Evolutionary conservation across 2,888 invertebrate species (phyloP), one percentile per base, ranked within the genome.

Genomic region (Boloria selene): DNA sequence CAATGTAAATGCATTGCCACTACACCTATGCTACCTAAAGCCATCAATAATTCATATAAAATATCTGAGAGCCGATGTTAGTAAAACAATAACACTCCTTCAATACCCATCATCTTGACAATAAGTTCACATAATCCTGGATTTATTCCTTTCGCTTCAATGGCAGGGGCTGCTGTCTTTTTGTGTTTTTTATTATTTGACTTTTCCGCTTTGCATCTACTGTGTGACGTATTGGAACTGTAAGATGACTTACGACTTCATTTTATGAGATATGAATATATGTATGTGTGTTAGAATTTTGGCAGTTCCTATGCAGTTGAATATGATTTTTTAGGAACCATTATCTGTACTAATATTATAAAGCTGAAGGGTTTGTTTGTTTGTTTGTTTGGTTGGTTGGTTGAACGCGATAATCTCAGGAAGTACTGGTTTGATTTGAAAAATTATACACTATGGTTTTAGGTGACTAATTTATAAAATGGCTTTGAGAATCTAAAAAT

Each of bases 71-170:
- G 52, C 18, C 16, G 52, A 59, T 64, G 47, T 59, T 59, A 52
- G 26, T 51, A 45, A 69, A 67, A 73, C 72, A 75, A 72, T 72
- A 68, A 67, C 62, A 67, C 64, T 60, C 70, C 70, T 74, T 75
- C 75, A 70, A 73, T 72, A 72, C 72, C 72, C 72, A 75, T 77
- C 72, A 74, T 70, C 66, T 72, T 62, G 72, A 75, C 79, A 80
- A 81, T 82, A 82, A 84, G 80, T 84, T 75, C 76, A 81, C 79
- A 82, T 85, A 87, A 87, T 86, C 84, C 84, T 67, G 79, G 82
- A 85, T 82, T 84, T 86, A 85, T 84, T 76, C 73, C 72, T 83
- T 83, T 79, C 84, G 83, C 75, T 82, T 80, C 76, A 74, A 59
- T 77, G 74, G 77, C 79, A 72, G 88, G 90, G 89, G 89, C 80